phyloP scores from a whole-genome alignment of 1,140 invertebrate species.

The Bilobella aurantiaca region DNA sequence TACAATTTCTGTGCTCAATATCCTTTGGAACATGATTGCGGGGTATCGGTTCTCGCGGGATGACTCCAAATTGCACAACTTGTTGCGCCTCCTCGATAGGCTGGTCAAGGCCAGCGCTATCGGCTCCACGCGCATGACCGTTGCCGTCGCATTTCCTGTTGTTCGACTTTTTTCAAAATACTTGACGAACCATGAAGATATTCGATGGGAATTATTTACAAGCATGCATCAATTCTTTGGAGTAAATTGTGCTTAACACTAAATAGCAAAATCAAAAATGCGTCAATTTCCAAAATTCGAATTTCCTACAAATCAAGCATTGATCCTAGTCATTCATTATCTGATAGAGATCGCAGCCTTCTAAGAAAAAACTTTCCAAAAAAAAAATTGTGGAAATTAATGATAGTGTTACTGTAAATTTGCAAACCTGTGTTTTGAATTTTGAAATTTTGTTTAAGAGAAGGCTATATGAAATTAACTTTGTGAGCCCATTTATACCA shows the following conservation, averaged over 20 bases:
- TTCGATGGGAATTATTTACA: not conserved
- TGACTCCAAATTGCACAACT: constrained; percentile 15
- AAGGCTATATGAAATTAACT: no score
- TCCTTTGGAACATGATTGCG: constrained; percentile 19
- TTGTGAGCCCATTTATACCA: no score
- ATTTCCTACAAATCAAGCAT: no score
- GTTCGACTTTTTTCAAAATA: not conserved
- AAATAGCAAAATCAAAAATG: not conserved
- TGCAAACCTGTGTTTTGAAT: no score
- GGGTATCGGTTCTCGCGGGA: constrained; percentile 11
- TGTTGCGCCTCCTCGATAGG: constrained; percentile 14
- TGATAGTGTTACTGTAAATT: no score
- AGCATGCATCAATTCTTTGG: constrained; percentile 10
- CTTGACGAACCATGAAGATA: not conserved
- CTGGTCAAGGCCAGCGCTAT: constrained; percentile 10
- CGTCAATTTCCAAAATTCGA: no score
- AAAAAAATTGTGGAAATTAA: no score
- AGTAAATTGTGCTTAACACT: constrained; percentile 1
- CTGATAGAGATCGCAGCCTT: no score
- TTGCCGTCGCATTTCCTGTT: not conserved
- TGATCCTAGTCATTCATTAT: not conserved
- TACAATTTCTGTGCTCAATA: constrained; percentile 18
- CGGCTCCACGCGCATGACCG: not conserved
- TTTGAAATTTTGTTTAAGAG: no score
- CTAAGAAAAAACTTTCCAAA: no score